Evolutionary conservation across 2,888 invertebrate species (phyloP), one percentile per base, ranked within the genome.

Genomic region (Latheticus oryzae): DNA sequence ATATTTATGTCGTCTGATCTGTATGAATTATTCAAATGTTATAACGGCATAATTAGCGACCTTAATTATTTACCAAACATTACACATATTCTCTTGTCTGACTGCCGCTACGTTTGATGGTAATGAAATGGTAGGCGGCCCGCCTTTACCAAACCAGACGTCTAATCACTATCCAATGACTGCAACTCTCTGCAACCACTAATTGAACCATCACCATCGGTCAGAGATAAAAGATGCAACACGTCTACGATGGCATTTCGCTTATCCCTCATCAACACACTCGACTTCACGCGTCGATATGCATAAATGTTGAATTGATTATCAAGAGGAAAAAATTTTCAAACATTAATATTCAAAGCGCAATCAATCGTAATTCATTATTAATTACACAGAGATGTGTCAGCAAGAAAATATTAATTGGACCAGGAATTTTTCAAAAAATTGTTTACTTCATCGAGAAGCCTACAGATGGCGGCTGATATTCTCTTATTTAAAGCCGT

Each of bases 21-120:
- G 8, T 53, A 64, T 65, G 64, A 64, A 64, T 65, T 58, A 65
- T 65, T 62, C 64, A 65, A 64, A 55, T 11, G 17, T 51, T 37
- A 43, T 60, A 62, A 60, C 61, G 58, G 61, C 55, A 61, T 63
- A 61, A 63, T 63, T 63, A 63, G 54, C 53, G 42, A 28, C 33
- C 43, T 35, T 54, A 54, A 54, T 54, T 54, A 54, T 54, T 54
- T 45, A 37, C 45, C 33, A 54, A 54, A 54, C 45, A 52, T 52
- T 52, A 33, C 45, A 26, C 30, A 35, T 19, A 11, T n/a, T n/a
- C n/a, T n/a, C n/a, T n/a, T n/a, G 35, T 35, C 16, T 9, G 35
- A 35, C 30, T 45, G n/a, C 8, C 26, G 26, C 48, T 47, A 23
- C 47, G 26, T n/a, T n/a, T n/a, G n/a, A n/a, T 17, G 45, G 45